phyloP scores from a whole-genome alignment of 2,888 invertebrate genomes.

The Tetragonula carbonaria region DNA sequence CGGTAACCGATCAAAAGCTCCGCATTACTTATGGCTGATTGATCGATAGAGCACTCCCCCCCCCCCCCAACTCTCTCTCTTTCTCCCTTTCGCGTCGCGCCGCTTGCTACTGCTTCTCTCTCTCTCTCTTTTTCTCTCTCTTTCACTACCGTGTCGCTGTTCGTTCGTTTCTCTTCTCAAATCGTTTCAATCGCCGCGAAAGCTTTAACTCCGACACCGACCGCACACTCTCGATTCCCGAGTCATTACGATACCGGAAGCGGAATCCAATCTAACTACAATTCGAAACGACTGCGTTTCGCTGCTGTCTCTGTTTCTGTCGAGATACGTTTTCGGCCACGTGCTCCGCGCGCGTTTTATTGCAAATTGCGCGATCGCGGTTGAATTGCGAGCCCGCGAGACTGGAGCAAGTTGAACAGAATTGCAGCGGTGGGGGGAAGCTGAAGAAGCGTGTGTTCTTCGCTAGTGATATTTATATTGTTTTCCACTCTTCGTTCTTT shows the following conservation, averaged over 20 bases:
- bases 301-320: conserved; percentile 47
- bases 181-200: background rate
- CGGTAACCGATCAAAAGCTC: conserved; percentile 74
- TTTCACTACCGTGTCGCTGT: background rate
- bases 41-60: conserved; percentile 69
- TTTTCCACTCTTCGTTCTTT: background rate
- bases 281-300: conserved; percentile 39
- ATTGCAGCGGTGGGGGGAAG: no score
- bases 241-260: conserved; percentile 57
- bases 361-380: no score
- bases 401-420: no score
- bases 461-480: no score
- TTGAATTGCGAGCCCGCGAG: no score
- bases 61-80: background rate
- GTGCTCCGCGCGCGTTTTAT: no score
- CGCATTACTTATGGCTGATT: conserved; percentile 77
- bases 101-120: background rate
- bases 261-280: conserved; percentile 27
- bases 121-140: background rate
- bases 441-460: no score
- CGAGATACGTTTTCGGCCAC: no score
- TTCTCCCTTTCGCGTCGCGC: background rate
- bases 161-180: conserved; percentile 4
- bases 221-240: conserved; percentile 60
- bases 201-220: conserved; percentile 55